Percentiles rank a stretch among this genome's conserved stretches.
Evolutionary conservation across 2,797 vertebrate genomes (phyloP).

Genomic region (Sciurus carolinensis): DNA sequence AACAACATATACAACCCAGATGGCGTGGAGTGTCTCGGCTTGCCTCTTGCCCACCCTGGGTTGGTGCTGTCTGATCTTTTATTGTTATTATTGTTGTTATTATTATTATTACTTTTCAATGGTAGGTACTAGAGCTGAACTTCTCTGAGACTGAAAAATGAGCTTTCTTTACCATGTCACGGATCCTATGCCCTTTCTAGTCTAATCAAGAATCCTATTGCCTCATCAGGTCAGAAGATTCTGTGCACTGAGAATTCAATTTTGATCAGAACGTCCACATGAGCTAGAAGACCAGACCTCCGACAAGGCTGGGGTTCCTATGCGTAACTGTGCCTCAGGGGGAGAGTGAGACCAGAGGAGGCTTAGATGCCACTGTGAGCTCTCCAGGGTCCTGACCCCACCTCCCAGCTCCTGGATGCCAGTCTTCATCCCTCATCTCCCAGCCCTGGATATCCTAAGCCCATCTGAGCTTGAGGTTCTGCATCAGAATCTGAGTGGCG

Average conservation of each 20-base stretch:
- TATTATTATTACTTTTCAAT: not conserved
- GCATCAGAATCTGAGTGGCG: not conserved
- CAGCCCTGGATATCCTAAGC: not conserved
- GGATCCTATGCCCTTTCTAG: not conserved
- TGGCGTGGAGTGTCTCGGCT: not conserved
- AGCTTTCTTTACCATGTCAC: not conserved
- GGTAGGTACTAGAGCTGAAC: not conserved
- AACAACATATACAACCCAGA: not conserved
- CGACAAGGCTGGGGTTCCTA: not conserved
- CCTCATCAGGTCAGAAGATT: not conserved
- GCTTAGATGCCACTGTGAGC: rapidly evolving
- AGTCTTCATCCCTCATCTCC: not conserved
- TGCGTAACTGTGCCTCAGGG: not conserved
- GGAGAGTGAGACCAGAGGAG: not conserved
- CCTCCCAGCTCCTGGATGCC: not conserved
- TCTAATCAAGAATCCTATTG: not conserved
- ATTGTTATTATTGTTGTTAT: not conserved
- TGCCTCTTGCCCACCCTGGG: not conserved
- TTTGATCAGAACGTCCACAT: not conserved
- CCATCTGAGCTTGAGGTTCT: not conserved
- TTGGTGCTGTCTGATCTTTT: not conserved
- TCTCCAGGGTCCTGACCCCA: slow-evolving; percentile 26
- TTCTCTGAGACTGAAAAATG: not conserved
- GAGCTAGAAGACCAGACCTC: not conserved
- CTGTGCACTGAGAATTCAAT: not conserved